Evolutionary conservation across 2,113 vertebrate genomes (phyloP), one percentile per base, ranked within the genome.

Genomic region (Urocitellus parryii): DNA sequence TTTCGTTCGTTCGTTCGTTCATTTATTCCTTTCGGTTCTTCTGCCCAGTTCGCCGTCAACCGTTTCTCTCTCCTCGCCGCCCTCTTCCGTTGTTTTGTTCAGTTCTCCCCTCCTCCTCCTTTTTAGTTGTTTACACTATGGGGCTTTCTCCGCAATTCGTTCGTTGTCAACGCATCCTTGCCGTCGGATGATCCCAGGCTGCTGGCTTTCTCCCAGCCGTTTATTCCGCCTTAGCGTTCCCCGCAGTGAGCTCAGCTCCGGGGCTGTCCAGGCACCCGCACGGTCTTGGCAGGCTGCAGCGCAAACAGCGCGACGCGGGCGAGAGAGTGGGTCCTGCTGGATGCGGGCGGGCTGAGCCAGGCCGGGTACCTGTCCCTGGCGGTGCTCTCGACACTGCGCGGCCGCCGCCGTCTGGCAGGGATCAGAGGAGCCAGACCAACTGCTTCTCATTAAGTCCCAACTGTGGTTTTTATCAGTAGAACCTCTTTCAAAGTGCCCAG

Each of bases 401-500:
- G 93, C 95, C 90, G 87, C 95, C 96, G 96, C 95, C 80, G 97
- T 95, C 98, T 98, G 96, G 95, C 92, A 77, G 97, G 95, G 97
- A 96, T 97, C 96, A 96, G 94, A 97, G 97, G 96, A 97, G 94
- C 98, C 94, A 76, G 96, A 78, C 96, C 98, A 98, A 98, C 98
- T 98, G 98, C 98, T 98, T 98, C 95, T 98, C 97, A 98, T 98
- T 98, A 98, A 98, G 92, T 89, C 76, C 88, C 92, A 93, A 98
- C 97, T 96, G 97, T 97, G 98, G 96, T 97, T 98, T 98, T 94
- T 98, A 97, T 98, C 98, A 97, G 96, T 94, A 94, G 79, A 96
- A 86, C 92, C 95, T 84, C 91, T 89, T 96, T 97, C 94, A 97
- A 97, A 97, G 92, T 96, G 92, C 90, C 86, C 91, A 96, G 97